A percentile compares a stretch with the other conserved stretches of the same genome.
These are phyloP conservation scores for Pseudorectes ferrugineus DNA, from an alignment of 2,113 vertebrate genomes.

Conservation along the genomic window DNA sequence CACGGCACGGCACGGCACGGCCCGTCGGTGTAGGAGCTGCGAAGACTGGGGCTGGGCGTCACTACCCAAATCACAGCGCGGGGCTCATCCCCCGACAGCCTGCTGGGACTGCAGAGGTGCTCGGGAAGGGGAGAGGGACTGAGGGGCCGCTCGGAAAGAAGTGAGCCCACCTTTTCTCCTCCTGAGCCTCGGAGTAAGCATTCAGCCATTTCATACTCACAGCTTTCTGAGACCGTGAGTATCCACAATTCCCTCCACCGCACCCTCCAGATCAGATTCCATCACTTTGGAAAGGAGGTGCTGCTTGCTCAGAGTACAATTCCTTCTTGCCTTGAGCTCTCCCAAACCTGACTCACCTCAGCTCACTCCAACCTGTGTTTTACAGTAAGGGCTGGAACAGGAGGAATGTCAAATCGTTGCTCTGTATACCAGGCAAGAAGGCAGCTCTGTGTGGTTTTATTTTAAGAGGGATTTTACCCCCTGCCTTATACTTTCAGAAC, in stretches of 20 bases:
- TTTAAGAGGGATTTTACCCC: not conserved
- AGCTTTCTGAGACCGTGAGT: not conserved
- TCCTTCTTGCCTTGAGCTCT: not conserved
- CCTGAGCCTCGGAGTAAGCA: not conserved
- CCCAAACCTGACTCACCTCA: not conserved
- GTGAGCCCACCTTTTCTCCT: not conserved
- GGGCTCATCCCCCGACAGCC: not conserved
- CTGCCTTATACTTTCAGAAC: not conserved
- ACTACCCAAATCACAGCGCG: too few relatives aligned
- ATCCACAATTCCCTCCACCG: not conserved
- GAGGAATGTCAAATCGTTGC: not conserved
- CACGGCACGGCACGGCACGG: fast-evolving
- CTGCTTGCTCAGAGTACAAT: not conserved
- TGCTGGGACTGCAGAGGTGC: not conserved
- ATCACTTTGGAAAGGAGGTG: not conserved
- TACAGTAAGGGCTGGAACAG: not conserved
- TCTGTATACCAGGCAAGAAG: not conserved
- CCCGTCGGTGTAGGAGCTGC: too few relatives aligned
- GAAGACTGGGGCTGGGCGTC: not conserved
- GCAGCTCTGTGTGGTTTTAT: not conserved
- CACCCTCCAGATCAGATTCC: not conserved
- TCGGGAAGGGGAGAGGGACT: not conserved
- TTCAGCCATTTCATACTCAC: not conserved
- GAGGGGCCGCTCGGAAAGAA: not conserved
- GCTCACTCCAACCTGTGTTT: not conserved